These are phyloP conservation scores for Agrilus cyanescens DNA, from an alignment of 2,888 invertebrate species.

Conservation along the genomic window DNA sequence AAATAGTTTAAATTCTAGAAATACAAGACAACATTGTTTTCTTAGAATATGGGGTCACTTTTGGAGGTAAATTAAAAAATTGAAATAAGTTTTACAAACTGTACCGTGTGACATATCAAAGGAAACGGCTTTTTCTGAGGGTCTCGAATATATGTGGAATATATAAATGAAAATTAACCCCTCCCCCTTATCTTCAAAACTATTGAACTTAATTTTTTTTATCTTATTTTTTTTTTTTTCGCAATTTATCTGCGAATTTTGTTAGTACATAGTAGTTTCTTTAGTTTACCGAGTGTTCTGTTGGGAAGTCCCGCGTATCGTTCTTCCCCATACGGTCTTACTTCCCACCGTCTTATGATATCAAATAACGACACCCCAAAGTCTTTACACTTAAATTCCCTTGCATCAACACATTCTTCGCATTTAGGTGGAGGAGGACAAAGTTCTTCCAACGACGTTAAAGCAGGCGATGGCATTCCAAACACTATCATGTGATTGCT, in stretches of 20 bases:
- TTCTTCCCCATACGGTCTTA: conserved; percentile 45
- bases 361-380: conserved; percentile 44
- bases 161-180: background rate
- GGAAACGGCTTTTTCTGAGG: background rate
- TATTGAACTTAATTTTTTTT: too few species aligned
- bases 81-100: background rate
- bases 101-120: too few species aligned
- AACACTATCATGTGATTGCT: conserved; percentile 33
- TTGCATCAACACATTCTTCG: conserved; percentile 46
- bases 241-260: too few species aligned
- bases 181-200: background rate
- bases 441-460: conserved; percentile 44
- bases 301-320: conserved; percentile 44
- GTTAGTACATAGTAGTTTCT: background rate
- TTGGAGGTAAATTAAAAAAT: background rate
- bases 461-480: conserved; percentile 50
- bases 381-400: conserved; percentile 44
- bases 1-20: background rate
- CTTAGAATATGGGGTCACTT: background rate
- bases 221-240: too few species aligned
- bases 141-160: background rate
- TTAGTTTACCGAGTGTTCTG: conserved; percentile 35
- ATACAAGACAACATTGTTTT: background rate
- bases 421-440: conserved; percentile 50
- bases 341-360: conserved; percentile 41